These are phyloP conservation scores for Bombus affinis DNA, from an alignment of 1,140 invertebrate species.

Conservation along the genomic window DNA sequence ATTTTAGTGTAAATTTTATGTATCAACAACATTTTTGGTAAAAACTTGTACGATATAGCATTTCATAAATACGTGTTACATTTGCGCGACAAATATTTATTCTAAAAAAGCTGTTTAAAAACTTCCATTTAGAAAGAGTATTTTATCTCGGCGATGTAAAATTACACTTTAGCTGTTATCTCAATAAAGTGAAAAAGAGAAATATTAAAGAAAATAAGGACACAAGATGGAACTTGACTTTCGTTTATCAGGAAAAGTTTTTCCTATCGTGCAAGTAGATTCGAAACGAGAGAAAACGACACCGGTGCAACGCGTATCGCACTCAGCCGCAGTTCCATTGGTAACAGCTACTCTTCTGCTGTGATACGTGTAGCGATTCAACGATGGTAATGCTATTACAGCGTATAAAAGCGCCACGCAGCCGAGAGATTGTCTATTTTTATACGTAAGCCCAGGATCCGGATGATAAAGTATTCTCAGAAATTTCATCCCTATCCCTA, in stretches of 20 bases:
- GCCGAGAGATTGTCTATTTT: constrained; percentile 58
- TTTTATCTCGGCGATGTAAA: neutral
- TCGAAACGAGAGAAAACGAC: neutral
- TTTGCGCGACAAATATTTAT: neutral
- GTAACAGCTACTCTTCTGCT: constrained; percentile 10
- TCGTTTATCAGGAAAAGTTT: constrained; percentile 11
- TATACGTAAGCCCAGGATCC: constrained; percentile 51
- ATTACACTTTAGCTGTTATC: neutral
- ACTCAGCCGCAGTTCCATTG: no score
- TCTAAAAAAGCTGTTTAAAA: neutral
- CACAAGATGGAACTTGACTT: neutral
- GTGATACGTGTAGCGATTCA: constrained; percentile 46
- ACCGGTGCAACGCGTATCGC: neutral
- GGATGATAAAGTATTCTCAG: constrained; percentile 66
- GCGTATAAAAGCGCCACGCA: constrained; percentile 32
- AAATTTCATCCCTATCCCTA: constrained; percentile 59
- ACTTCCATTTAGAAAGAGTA: neutral
- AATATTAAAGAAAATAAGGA: neutral
- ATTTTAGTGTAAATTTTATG: neutral
- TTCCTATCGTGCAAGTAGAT: neutral
- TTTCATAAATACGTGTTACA: neutral
- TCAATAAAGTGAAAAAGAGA: no score
- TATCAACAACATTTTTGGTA: neutral
- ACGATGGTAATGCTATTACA: constrained; percentile 53
- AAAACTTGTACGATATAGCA: neutral